Evolutionary conservation across 2,113 vertebrate genomes (phyloP).

Genomic region (Ctenodactylus gundi): DNA sequence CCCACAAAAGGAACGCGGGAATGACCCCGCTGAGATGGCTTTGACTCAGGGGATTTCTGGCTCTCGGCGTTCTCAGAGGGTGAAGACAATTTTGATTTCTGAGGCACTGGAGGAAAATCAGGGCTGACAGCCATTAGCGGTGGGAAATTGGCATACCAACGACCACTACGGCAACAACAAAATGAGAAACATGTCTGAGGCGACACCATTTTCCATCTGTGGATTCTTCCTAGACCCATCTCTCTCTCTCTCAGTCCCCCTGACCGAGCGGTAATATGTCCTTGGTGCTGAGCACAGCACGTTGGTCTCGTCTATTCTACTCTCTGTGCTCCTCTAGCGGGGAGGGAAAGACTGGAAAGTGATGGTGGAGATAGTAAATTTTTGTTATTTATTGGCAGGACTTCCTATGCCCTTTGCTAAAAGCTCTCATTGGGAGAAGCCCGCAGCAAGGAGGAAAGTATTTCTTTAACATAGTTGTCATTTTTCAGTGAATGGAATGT

Average conservation of each 20-base stretch:
- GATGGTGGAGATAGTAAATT: constrained; percentile 67
- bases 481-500: constrained; percentile 74
- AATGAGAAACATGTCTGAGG: neutral
- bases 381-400: constrained; percentile 76
- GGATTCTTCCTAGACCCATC: constrained; percentile 17
- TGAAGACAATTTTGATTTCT: constrained; percentile 53
- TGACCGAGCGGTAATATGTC: constrained; percentile 45
- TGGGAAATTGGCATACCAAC: constrained; percentile 11
- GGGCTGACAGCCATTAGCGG: neutral
- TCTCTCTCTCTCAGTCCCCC: constrained; percentile 29
- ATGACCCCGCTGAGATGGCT: constrained; percentile 11
- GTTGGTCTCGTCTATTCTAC: constrained; percentile 67
- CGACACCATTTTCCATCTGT: neutral
- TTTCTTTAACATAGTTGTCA: constrained; percentile 76
- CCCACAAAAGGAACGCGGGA: constrained; percentile 31
- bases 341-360: constrained; percentile 58
- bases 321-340: constrained; percentile 33
- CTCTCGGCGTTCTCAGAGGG: constrained; percentile 1
- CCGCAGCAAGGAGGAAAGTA: constrained; percentile 61
- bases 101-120: neutral
- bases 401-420: constrained; percentile 77
- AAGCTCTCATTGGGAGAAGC: constrained; percentile 74
- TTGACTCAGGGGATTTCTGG: constrained; percentile 4
- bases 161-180: neutral
- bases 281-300: constrained; percentile 69